Base-by-base conservation (phyloP, 2,113 vertebrate species). In the Rhizomys pruinosus region DNA sequence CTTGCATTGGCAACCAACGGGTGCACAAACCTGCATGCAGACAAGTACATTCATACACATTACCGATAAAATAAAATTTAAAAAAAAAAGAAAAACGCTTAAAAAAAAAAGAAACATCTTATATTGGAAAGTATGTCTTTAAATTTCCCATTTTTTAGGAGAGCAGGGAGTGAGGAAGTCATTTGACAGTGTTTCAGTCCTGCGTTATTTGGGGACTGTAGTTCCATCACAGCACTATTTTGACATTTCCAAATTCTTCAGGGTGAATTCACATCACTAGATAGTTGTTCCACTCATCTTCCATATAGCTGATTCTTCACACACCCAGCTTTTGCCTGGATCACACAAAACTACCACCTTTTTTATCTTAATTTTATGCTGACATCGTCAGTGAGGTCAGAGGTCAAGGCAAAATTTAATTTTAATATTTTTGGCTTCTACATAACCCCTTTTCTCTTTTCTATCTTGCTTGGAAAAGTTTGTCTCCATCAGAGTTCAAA, bases 321-420 rank as follows among this genome's bases (percentile, higher is more conserved):
- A 32, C 87, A 68, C 8, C 34, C 32, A 77, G 6, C 32, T 87
- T 66, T 84, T 79, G 71, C 37, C 34, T 68, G 47, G 5, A 29
- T 59, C 74, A 19, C 29, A 71, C 52, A 86, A 4, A 90, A 59
- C 2, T 17, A 84, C 84, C 17, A 72, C 22, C 1, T 69, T 69
- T 88, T 69, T 23, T 44, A 37, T 76, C 17, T 77, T 77, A 92
- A 37, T 72, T 84, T 42, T 81, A 59, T 44, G 47, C 1, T 17
- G 5, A 90, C 20, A 69, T 61, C 17, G 77, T 73, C 32, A 63
- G 1, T 69, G 78, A 73, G 11, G 86, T 86, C 32, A 64, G 61
- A 92, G 59, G 3, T 61, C 44, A 90, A 78, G 8, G 68, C 34
- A 93, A 95, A 92, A 44, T 89, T 77, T 73, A 90, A 87, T 89